Percentiles rank a stretch among this genome's conserved stretches.
Conservation (phyloP, 2,888 invertebrate genomes). For the Octodonta nipae region DNA sequence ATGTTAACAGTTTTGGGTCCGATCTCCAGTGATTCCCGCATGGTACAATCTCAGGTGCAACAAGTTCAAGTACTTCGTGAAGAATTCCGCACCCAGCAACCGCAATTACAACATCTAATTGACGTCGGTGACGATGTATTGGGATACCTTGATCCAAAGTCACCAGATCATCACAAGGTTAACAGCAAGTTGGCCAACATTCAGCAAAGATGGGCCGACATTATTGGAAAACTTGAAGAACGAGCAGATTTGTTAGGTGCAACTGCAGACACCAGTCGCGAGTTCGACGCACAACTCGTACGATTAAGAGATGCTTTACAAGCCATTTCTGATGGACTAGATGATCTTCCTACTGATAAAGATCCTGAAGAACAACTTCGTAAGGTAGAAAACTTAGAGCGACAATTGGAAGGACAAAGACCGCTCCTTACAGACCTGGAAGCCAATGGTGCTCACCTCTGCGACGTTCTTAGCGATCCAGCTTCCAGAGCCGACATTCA, state of each 20-base stretch:
- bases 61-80: constrained; percentile 89
- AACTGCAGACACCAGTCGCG: constrained; percentile 82
- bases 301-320: constrained; percentile 76
- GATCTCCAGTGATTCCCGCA: constrained; percentile 86
- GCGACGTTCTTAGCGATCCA: constrained; percentile 77
- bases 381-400: constrained; percentile 75
- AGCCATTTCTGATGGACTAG: constrained; percentile 74
- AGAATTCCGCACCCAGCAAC: constrained; percentile 86
- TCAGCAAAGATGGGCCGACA: constrained; percentile 66
- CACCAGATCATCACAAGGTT: constrained; percentile 51
- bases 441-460: constrained; percentile 76
- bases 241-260: constrained; percentile 81
- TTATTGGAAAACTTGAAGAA: constrained; percentile 63
- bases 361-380: constrained; percentile 78
- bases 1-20: constrained; percentile 93
- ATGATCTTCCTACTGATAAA: constrained; percentile 64
- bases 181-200: constrained; percentile 59
- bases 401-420: constrained; percentile 77
- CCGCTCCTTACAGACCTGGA: constrained; percentile 79
- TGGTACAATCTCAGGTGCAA: constrained; percentile 91
- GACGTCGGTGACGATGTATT: constrained; percentile 68
- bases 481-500: constrained; percentile 83
- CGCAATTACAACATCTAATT: constrained; percentile 72
- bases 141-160: constrained; percentile 40
- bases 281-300: constrained; percentile 79